Base-by-base conservation (phyloP, 37 sponge, comb jelly and placozoan genomes). In the Hexactinellida sp. region DNA sequence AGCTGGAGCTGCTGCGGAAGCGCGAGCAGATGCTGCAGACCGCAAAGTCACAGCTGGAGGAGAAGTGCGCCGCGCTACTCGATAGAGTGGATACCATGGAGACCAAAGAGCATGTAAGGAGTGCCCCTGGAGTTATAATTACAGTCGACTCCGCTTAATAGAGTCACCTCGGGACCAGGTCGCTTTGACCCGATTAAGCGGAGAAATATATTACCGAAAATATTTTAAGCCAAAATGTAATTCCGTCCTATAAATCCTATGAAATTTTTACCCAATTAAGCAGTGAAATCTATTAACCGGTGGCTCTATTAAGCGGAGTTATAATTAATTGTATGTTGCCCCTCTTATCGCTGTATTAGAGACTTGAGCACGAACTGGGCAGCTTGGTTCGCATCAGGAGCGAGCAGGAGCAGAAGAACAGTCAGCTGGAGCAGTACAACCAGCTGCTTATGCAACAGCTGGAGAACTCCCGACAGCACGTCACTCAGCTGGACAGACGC, bases 391-490 rank as follows among this genome's bases (percentile, higher is more conserved):
- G 28, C 34, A 63, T 63, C 25, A 10, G 76, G 5, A n/a, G 76
- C 3, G 76, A 63, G 34, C 76, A 25, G 34, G 76, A 63, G 25
- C 76, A 63, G 76, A 63, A 63, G 76, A 63, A 63, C 13, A 63
- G 76, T n/a, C 76, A 63, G 76, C 34, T 63, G 13, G 76, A 63
- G 34, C 76, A 63, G 34, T 63, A 63, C 76, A 63, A 63, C 76
- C 76, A 63, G 34, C 34, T 63, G 34, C 76, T 32, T 3, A 7
- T 21, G 32, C 76, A 63, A n/a, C 76, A 63, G 34, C 5, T 63
- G 34, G 76, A 63, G 34, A n/a, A 23, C 76, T 63, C 76, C 34
- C 3, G 76, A n/a, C 76, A 63, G 76, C 76, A 63, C 34, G 76
- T n/a, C 5, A 63, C 76, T 25, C 76, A 63, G 76, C 76, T 63